Base-by-base conservation (phyloP, 2,113 vertebrate genomes). In the Nestor notabilis region DNA sequence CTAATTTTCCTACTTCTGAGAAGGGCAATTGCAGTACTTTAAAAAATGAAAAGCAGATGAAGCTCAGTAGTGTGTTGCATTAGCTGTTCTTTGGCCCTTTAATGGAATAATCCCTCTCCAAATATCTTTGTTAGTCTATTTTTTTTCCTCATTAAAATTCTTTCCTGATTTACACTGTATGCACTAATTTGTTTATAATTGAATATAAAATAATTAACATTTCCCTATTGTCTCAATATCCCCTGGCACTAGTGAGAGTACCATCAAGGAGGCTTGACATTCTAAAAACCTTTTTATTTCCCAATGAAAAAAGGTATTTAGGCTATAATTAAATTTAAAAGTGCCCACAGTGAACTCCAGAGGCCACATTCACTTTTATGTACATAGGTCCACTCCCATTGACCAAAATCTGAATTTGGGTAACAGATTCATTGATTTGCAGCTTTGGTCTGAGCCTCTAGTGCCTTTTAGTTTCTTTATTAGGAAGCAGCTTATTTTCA, bases 301-400 rank as follows among this genome's bases (percentile, higher is more conserved):
- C 41, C 44, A 87, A 53, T 77, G 61, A 90, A 96, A 80, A 92
- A 82, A 87, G 47, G n/a, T 82, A 87, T 93, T 95, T 87, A 90
- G 31, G 44, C 29, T 93, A 89, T 90, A 93, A 97, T 91, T 89
- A 94, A 91, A 83, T 90, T 84, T 92, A 49, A 61, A 91, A 55
- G 4, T 83, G 46, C 43, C 46, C 10, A 9, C 71, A 52, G 44
- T 43, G n/a, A 39, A 69, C 56, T 93, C 39, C 49, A 78, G 77
- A 76, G 72, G 56, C 56, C 72, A 79, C 33, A 41, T 75, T 82
- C 49, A 64, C 28, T 87, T 96, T 95, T 56, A 15, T 79, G 31
- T 79, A 33, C 13, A 7, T 17, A 41, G 47, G 50, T 52, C 63
- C 28, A 52, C 12, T 84, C 28, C 31, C 37, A 69, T 3, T 93